phyloP scores from a whole-genome alignment of 2,797 vertebrate genomes.

The Neosalanx taihuensis region DNA sequence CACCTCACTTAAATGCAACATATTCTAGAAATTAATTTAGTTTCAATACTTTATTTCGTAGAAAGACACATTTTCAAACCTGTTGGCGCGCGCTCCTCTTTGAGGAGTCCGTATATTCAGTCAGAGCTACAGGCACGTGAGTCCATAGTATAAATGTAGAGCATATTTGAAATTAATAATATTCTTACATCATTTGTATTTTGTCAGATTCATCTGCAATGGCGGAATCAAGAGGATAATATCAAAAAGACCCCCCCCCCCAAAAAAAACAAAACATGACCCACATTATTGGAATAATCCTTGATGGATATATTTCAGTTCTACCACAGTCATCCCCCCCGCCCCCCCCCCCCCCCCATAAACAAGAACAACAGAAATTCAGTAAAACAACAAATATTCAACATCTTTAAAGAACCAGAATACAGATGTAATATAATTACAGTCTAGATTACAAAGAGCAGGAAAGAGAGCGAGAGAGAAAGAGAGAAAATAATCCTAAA shows the following conservation, averaged over 20 bases:
- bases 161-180: slow-evolving; percentile 23
- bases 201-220: slow-evolving; percentile 14
- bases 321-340: slow-evolving; percentile 53
- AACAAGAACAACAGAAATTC: no score
- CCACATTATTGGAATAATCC: slow-evolving; percentile 46
- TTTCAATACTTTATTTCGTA: slow-evolving; percentile 69
- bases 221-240: slow-evolving; percentile 23
- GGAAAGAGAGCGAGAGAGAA: slow-evolving; percentile 40
- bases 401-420: slow-evolving; percentile 50
- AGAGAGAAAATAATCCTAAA: slow-evolving; percentile 15
- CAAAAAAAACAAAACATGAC: slow-evolving; percentile 35
- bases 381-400: slow-evolving; percentile 18
- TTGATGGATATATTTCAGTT: slow-evolving; percentile 45
- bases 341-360: slow-evolving; percentile 37
- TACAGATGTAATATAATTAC: slow-evolving; percentile 64
- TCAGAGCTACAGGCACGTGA: slow-evolving; percentile 29
- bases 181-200: background rate
- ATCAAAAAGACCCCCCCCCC: slow-evolving; percentile 11
- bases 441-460: slow-evolving; percentile 61
- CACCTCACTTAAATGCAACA: background rate
- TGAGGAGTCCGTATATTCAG: slow-evolving; percentile 54
- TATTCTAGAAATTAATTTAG: slow-evolving; percentile 14
- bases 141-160: slow-evolving; percentile 16
- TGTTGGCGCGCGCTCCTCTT: slow-evolving; percentile 56
- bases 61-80: slow-evolving; percentile 51